Conservation (phyloP, 1,140 invertebrate species). For the Heliconius hermathena region DNA sequence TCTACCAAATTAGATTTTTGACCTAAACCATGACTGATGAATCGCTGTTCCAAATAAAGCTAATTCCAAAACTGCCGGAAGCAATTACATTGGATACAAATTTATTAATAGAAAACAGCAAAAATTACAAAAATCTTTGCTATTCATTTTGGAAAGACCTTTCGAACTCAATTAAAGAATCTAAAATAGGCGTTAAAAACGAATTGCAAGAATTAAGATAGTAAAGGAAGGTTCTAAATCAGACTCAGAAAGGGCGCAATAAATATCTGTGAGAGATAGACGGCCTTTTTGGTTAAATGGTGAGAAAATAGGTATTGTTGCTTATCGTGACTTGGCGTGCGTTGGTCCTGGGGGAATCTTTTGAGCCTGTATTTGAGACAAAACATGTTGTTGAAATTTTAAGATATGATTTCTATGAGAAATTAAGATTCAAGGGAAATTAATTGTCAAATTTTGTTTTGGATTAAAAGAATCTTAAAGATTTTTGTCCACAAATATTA, state of each 20-base stretch:
- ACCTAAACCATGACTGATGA: neutral
- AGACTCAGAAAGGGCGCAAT: slow-evolving; percentile 64
- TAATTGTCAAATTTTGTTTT: too few relatives aligned
- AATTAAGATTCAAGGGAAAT: too few relatives aligned
- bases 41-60: neutral
- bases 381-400: too few relatives aligned
- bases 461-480: too few relatives aligned
- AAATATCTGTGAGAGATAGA: slow-evolving; percentile 64
- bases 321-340: slow-evolving; percentile 32
- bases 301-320: slow-evolving; percentile 62
- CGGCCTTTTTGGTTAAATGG: slow-evolving; percentile 58
- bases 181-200: slow-evolving; percentile 32
- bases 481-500: too few relatives aligned
- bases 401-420: too few relatives aligned
- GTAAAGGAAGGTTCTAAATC: slow-evolving; percentile 59
- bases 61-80: neutral
- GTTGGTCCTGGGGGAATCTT: slow-evolving; percentile 8
- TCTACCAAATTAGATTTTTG: neutral
- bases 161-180: slow-evolving; percentile 13
- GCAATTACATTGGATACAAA: neutral
- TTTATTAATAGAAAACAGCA: neutral
- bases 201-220: slow-evolving; percentile 69
- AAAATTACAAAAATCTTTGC: neutral
- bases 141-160: neutral
- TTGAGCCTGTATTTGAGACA: neutral